Evolutionary conservation across 2,113 vertebrate species (phyloP).

Genomic region (Neopipo cinnamomea): DNA sequence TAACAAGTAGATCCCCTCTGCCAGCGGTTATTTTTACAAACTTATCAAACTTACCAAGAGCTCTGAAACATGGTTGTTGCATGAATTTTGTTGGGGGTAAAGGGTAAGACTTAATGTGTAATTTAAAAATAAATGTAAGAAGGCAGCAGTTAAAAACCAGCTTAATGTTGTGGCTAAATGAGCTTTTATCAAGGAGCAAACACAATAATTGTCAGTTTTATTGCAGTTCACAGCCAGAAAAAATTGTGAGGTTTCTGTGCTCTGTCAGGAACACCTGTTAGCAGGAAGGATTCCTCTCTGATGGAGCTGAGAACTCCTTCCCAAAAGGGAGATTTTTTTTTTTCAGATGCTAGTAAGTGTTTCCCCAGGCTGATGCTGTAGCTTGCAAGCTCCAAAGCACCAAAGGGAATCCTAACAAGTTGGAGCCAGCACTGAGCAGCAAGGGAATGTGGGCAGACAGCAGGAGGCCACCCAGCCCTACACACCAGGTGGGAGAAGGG

Average conservation of each 20-base stretch:
- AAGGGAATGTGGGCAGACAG: not conserved
- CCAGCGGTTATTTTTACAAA: not conserved
- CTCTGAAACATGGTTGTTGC: not conserved
- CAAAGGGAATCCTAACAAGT: not conserved
- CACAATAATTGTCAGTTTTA: not conserved
- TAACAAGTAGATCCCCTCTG: not conserved
- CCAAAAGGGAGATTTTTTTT: not conserved
- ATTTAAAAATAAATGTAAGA: not conserved
- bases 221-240: not conserved
- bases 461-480: not conserved
- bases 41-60: not conserved
- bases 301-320: not conserved
- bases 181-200: slow-evolving; percentile 1
- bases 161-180: not conserved
- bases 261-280: not conserved
- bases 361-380: not conserved
- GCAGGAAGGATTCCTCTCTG: not conserved
- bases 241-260: not conserved
- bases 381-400: not conserved
- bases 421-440: not conserved
- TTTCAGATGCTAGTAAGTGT: not conserved
- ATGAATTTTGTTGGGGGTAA: not conserved
- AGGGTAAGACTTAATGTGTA: not conserved
- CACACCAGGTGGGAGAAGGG: fast-evolving
- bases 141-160: not conserved